Evolutionary conservation across 2,797 vertebrate genomes (phyloP).

Genomic region (Characodon lateralis): DNA sequence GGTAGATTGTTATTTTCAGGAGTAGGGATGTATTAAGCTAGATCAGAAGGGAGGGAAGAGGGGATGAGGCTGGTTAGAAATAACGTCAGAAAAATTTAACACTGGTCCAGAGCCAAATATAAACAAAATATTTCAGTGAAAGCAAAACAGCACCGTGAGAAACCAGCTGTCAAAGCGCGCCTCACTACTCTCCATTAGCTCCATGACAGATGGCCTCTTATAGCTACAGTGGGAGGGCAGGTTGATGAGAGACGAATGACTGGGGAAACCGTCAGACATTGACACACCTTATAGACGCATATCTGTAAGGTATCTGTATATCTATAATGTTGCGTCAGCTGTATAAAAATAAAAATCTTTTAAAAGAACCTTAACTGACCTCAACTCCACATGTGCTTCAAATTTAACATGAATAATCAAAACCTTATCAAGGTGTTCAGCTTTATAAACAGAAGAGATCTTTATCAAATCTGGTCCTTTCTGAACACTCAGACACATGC

Average conservation of each 20-base stretch:
- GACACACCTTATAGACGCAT: conserved; percentile 13
- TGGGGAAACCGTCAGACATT: conserved; percentile 23
- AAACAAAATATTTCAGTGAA: conserved; percentile 12
- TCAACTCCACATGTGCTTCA: neutral
- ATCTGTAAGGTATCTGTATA: conserved; percentile 1
- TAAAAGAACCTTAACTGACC: neutral
- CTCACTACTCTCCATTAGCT: conserved; percentile 27
- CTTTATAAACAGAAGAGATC: conserved; percentile 2
- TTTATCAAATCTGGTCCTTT: neutral
- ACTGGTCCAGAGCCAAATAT: conserved; percentile 3
- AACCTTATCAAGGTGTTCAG: neutral
- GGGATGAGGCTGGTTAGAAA: neutral
- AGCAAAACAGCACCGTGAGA: conserved; percentile 32
- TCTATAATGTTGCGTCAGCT: neutral
- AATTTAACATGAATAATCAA: neutral
- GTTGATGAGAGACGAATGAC: conserved; percentile 29
- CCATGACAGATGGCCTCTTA: conserved; percentile 34
- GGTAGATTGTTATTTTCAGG: neutral
- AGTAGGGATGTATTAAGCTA: neutral
- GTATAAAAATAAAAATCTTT: neutral
- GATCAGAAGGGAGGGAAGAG: neutral
- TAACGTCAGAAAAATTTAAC: conserved; percentile 8
- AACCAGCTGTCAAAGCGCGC: conserved; percentile 53
- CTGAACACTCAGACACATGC: conserved; percentile 4
- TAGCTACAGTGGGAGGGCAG: conserved; percentile 14